phyloP scores from a whole-genome alignment of 2,113 vertebrate genomes.

The Thamnaconus septentrionalis region DNA sequence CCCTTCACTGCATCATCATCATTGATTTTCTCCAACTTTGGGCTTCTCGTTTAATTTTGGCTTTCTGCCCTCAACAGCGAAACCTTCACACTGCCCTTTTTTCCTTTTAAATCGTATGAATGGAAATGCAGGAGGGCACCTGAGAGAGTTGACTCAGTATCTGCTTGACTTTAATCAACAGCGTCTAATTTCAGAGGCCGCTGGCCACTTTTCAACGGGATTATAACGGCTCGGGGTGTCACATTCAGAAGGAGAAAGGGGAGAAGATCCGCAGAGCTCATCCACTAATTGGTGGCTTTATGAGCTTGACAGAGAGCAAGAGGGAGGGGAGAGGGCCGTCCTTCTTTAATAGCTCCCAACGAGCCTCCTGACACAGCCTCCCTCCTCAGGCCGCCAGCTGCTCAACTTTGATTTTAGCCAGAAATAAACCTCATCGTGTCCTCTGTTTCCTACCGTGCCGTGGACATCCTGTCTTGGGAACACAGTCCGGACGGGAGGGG shows the following conservation, averaged over 20 bases:
- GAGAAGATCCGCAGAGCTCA: constrained; percentile 47
- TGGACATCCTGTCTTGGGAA: constrained; percentile 22
- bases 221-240: constrained; percentile 35
- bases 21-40: not conserved
- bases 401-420: constrained; percentile 51
- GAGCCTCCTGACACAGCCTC: constrained; percentile 37
- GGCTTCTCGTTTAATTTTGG: not conserved
- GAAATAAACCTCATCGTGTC: constrained; percentile 51
- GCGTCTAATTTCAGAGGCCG: constrained; percentile 24
- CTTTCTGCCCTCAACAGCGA: too few species aligned
- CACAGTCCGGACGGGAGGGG: not conserved
- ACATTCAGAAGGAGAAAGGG: constrained; percentile 55
- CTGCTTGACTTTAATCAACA: constrained; percentile 20
- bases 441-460: constrained; percentile 8
- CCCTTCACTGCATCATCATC: too few species aligned
- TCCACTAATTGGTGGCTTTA: constrained; percentile 58
- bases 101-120: constrained; percentile 1
- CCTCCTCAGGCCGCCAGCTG: constrained; percentile 44
- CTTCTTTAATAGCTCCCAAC: constrained; percentile 25
- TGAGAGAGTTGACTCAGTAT: constrained; percentile 24
- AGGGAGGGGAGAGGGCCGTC: constrained; percentile 8
- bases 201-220: constrained; percentile 54
- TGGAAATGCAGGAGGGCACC: constrained; percentile 4
- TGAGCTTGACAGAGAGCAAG: constrained; percentile 6
- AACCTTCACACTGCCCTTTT: not conserved